Evolutionary conservation across 2,797 vertebrate species (phyloP).

Genomic region (Paguma larvata): DNA sequence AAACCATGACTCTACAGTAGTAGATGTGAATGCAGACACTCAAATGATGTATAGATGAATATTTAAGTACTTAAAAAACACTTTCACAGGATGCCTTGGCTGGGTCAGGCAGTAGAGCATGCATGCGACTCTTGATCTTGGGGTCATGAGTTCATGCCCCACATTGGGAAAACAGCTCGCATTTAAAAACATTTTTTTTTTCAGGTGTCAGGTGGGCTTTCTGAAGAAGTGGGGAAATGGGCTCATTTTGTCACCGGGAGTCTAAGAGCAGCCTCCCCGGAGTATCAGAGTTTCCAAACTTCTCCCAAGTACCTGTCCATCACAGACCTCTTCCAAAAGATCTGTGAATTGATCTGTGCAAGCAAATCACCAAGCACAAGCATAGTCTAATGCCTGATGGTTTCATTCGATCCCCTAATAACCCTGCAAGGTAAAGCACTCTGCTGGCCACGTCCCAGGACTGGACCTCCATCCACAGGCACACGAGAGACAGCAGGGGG

Average conservation of each 20-base stretch:
- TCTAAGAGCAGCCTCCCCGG: neutral
- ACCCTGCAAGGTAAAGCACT: accelerated
- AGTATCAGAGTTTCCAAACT: neutral
- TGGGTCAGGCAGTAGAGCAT: neutral
- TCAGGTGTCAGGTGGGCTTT: neutral
- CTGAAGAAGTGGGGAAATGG: neutral
- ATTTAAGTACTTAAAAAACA: neutral
- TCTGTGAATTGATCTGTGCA: neutral
- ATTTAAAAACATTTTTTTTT: neutral
- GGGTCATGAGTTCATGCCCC: neutral
- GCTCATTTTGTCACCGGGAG: neutral
- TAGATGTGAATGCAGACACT: neutral
- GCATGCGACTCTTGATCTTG: neutral
- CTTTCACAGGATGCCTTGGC: neutral
- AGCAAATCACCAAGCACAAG: neutral
- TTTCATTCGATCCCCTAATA: neutral
- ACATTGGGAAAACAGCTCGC: neutral
- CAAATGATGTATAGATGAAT: neutral
- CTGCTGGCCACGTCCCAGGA: neutral
- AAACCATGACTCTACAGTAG: neutral
- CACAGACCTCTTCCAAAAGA: neutral
- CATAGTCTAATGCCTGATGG: neutral
- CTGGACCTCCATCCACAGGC: accelerated
- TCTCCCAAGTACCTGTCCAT: neutral
- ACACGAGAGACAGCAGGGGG: accelerated